Conservation (phyloP, 2,888 invertebrate genomes). For the Zygaena filipendulae region DNA sequence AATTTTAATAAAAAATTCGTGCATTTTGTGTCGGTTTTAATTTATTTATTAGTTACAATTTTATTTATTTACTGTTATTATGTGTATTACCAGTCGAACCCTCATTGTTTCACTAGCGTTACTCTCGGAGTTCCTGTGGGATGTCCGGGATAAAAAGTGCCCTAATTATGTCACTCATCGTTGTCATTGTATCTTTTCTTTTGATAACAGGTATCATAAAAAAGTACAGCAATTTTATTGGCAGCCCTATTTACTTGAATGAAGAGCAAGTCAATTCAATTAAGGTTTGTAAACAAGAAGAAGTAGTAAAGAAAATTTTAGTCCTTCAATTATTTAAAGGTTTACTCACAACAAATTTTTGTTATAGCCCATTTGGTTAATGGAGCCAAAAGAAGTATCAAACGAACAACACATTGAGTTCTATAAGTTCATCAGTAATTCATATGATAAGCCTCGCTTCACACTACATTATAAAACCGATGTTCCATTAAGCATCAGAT, state of each 20-base stretch:
- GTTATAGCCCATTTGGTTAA: slow-evolving; percentile 88
- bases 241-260: slow-evolving; percentile 92
- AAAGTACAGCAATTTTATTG: slow-evolving; percentile 98
- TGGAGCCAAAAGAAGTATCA: slow-evolving; percentile 89
- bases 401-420: slow-evolving; percentile 91
- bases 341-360: too few relatives aligned
- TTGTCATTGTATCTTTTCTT: too few relatives aligned
- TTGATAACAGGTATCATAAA: slow-evolving; percentile 90
- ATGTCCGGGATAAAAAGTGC: too few relatives aligned
- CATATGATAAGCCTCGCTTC: slow-evolving; percentile 90
- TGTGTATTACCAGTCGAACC: too few relatives aligned
- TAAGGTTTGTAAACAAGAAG: slow-evolving; percentile 59
- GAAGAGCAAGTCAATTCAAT: slow-evolving; percentile 90
- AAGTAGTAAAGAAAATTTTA: neutral
- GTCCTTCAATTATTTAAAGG: too few relatives aligned
- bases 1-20: too few relatives aligned
- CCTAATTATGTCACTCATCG: too few relatives aligned
- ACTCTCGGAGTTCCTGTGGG: too few relatives aligned
- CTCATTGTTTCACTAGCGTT: too few relatives aligned
- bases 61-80: slow-evolving; percentile 1
- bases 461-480: slow-evolving; percentile 93
- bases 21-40: neutral
- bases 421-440: slow-evolving; percentile 88
- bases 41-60: too few relatives aligned
- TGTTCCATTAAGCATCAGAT: slow-evolving; percentile 90